These are phyloP conservation scores for Esox lucius DNA, from an alignment of 2,797 vertebrate genomes.

Conservation along the genomic window DNA sequence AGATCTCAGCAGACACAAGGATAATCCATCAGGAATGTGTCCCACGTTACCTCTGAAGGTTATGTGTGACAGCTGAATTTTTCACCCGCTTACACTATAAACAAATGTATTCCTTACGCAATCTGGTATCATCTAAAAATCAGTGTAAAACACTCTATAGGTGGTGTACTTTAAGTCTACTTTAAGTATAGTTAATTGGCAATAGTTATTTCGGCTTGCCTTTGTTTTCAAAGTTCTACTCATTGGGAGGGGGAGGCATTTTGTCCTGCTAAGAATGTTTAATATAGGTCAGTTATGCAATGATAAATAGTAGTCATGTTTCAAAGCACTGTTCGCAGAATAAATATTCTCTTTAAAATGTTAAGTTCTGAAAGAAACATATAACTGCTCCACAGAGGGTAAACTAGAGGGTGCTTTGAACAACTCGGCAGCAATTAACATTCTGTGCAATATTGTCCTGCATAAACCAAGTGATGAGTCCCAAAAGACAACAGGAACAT, in stretches of 20 bases:
- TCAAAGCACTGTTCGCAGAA: not conserved
- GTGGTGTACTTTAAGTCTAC: not conserved
- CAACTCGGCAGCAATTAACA: not conserved
- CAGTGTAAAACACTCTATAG: not conserved
- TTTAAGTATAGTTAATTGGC: not conserved
- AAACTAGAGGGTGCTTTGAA: not conserved
- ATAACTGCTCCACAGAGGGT: not conserved
- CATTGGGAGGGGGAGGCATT: not conserved
- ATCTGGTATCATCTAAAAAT: no score
- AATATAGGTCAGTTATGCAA: not conserved
- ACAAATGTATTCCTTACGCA: no score
- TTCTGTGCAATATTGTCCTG: not conserved
- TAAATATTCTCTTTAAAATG: not conserved
- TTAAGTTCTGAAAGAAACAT: not conserved
- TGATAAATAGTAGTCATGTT: not conserved
- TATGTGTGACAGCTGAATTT: no score
- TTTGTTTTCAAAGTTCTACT: not conserved
- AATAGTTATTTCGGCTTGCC: not conserved
- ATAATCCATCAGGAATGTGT: no score
- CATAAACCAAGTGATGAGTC: not conserved
- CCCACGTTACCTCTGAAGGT: no score
- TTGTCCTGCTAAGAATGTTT: not conserved
- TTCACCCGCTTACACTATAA: no score
- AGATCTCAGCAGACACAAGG: no score
- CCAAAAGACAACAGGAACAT: not conserved